Percentiles rank a stretch among this genome's conserved stretches.
Conservation (phyloP, 2,797 vertebrate species). For the Periparus ater region DNA sequence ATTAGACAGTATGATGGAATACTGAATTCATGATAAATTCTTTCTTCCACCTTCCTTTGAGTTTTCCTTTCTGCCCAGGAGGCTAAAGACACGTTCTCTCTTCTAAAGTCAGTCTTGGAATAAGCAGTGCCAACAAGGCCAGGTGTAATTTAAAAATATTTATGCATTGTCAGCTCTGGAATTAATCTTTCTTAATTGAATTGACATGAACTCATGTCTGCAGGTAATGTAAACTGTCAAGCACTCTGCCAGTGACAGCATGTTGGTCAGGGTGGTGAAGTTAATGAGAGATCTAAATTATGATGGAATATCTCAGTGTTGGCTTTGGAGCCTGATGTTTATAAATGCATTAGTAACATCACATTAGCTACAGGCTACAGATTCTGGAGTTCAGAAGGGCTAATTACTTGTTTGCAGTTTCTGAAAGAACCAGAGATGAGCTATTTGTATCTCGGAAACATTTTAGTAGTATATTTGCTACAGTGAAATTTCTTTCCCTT, state of each 20-base stretch:
- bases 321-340: conserved; percentile 57
- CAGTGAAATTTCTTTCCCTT: background rate
- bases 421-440: background rate
- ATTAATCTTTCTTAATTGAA: conserved; percentile 73
- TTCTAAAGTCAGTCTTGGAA: conserved; percentile 16
- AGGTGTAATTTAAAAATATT: conserved; percentile 73
- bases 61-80: conserved; percentile 64
- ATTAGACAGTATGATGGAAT: background rate
- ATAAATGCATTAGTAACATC: conserved; percentile 62
- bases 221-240: conserved; percentile 74
- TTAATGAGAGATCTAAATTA: conserved; percentile 65
- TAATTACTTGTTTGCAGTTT: conserved; percentile 56
- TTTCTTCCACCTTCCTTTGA: conserved; percentile 27
- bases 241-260: conserved; percentile 59
- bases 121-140: conserved; percentile 63
- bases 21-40: conserved; percentile 35
- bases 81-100: conserved; percentile 48
- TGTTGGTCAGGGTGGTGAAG: conserved; percentile 65
- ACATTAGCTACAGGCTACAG: conserved; percentile 46
- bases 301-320: conserved; percentile 56
- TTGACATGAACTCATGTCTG: conserved; percentile 66
- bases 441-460: background rate
- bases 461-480: background rate
- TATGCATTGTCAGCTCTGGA: conserved; percentile 70
- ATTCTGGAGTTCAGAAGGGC: conserved; percentile 27